A percentile compares a stretch with the other conserved stretches of the same genome.
These are phyloP conservation scores for Phrynocephalus forsythii DNA, from an alignment of 2,797 vertebrate species.

Conservation along the genomic window DNA sequence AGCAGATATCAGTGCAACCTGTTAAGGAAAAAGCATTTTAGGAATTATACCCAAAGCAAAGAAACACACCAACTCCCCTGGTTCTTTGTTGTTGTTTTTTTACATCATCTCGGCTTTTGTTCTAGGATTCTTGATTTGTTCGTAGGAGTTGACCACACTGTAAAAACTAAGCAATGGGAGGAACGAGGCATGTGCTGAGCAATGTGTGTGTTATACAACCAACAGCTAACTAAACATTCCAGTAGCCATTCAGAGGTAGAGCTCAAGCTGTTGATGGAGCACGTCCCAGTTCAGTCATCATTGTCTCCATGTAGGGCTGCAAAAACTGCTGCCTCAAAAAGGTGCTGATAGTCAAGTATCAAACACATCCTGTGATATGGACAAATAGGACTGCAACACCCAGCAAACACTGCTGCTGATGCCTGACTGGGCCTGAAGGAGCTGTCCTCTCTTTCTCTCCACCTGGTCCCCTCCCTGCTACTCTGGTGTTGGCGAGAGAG, in stretches of 20 bases:
- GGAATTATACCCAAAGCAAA: background rate
- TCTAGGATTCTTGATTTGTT: slow-evolving; percentile 12
- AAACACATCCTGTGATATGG: background rate
- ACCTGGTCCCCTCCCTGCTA: too few species aligned
- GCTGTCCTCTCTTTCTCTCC: too few species aligned
- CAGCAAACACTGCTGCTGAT: too few species aligned
- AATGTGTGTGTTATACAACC: background rate
- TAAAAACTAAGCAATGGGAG: background rate
- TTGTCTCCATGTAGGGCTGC: background rate
- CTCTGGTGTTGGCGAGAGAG: too few species aligned
- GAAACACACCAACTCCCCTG: background rate
- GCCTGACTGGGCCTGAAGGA: too few species aligned
- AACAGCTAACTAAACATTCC: background rate
- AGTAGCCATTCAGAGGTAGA: background rate
- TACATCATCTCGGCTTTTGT: background rate
- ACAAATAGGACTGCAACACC: background rate
- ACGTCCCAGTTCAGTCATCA: background rate
- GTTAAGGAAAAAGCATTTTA: background rate
- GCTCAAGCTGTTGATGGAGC: background rate
- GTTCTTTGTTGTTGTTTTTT: background rate
- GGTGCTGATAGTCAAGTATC: background rate
- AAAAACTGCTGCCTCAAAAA: background rate
- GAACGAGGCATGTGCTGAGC: slow-evolving; percentile 10
- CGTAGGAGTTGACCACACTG: background rate
- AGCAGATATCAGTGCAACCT: background rate